phyloP scores from a whole-genome alignment of 2,888 invertebrate species.

The Caradrina kadenii region DNA sequence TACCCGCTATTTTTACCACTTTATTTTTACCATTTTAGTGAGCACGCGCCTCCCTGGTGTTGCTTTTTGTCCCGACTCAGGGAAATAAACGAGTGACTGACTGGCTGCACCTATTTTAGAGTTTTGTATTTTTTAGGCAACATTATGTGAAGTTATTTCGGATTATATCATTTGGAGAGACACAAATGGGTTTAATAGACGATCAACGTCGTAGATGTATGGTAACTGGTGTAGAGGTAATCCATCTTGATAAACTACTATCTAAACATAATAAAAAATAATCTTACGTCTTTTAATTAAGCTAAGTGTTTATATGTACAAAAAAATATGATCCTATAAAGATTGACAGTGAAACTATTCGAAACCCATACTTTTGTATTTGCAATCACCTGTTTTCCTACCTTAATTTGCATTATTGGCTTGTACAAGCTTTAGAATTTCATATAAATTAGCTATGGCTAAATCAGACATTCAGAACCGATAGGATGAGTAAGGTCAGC shows the following conservation, averaged over 20 bases:
- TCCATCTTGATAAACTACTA: constrained; percentile 27
- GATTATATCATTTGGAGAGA: constrained; percentile 64
- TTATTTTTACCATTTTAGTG: constrained; percentile 85
- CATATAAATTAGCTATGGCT: neutral
- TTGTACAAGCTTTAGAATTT: neutral
- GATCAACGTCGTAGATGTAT: constrained; percentile 55
- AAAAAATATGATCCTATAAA: neutral
- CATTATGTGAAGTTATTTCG: constrained; percentile 60
- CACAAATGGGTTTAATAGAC: constrained; percentile 59
- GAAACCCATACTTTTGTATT: neutral
- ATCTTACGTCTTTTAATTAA: constrained; percentile 17
- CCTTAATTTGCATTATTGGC: neutral
- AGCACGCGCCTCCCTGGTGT: constrained; percentile 83
- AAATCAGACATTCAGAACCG: neutral
- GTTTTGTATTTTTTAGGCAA: constrained; percentile 62
- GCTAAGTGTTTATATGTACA: neutral
- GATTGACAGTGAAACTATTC: neutral
- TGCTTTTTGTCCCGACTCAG: constrained; percentile 79
- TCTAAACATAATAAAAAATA: constrained; percentile 7
- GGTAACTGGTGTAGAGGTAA: constrained; percentile 35
- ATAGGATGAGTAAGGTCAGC: neutral
- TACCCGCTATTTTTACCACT: constrained; percentile 82
- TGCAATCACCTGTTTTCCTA: too few relatives aligned
- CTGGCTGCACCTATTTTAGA: constrained; percentile 69
- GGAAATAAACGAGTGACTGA: constrained; percentile 68